Base-by-base conservation (phyloP, 2,888 invertebrate genomes). In the Deilephila porcellus region DNA sequence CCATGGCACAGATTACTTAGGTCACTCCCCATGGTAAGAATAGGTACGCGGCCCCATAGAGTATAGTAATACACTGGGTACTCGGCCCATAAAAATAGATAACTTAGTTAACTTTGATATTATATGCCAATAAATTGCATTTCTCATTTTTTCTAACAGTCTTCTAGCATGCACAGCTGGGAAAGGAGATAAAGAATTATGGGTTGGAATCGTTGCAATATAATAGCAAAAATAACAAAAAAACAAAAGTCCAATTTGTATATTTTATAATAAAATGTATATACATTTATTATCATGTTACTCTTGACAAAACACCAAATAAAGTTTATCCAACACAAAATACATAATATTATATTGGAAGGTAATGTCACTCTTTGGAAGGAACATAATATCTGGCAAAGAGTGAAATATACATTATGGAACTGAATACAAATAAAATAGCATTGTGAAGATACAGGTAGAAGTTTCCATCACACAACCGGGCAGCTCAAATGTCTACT, bases 231-330 rank as follows among this genome's bases (percentile, higher is more conserved):
- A 60, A 71, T 7, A 29, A 29, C 34, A 75, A 81, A 52, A 77
- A 76, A 73, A 59, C 59, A 76, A 79, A 82, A 80, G 81, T 87
- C 80, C 82, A 84, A 86, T 85, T 84, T 85, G 86, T 90, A 90
- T 91, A 90, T 87, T 91, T 90, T 88, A 84, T 86, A 85, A 37
- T 86, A 85, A 84, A 87, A 82, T 85, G 81, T 82, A 80, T 79
- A 81, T 82, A 84, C 81, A 78, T 79, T 56, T 72, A 72, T 64
- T 63, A 63, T 56, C 56, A 72, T 72, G 8, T 25, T 56, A 62
- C 19, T 63, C 63, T 64, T 53, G 63, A 72, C 63, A 72, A 63
- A 72, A 81, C 80, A 82, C 79, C 78, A 81, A 82, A 79, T 77
- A 75, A 79, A 79, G 71, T 75, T 74, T 74, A 79, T 79, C 75